A percentile compares a stretch with the other conserved stretches of the same genome.
phyloP scores from a whole-genome alignment of 2,113 vertebrate species.

The Corvus cornix region DNA sequence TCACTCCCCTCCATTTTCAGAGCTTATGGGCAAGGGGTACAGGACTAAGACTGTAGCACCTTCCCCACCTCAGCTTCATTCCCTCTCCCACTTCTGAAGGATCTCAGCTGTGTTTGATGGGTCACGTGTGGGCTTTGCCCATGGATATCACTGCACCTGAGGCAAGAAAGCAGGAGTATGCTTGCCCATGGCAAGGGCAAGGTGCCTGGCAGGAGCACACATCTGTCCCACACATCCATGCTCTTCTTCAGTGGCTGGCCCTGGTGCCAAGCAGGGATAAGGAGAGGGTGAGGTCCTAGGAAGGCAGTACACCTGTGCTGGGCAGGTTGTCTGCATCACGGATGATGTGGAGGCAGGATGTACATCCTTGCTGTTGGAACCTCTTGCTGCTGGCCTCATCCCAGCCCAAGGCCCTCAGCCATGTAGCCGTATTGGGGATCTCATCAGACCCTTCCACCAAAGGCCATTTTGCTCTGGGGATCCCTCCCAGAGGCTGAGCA shows the following conservation, averaged over 20 bases:
- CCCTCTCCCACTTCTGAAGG: not conserved
- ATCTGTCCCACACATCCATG: not conserved
- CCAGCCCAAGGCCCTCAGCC: not conserved
- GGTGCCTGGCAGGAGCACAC: not conserved
- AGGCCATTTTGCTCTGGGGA: not conserved
- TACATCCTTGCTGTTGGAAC: not conserved
- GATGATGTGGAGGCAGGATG: fast-evolving
- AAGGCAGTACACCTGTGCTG: not conserved
- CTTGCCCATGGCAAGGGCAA: not conserved
- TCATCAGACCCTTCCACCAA: not conserved
- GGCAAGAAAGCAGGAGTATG: not conserved
- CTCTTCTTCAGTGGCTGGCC: not conserved
- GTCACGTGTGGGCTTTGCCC: not conserved
- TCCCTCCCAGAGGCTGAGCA: not conserved
- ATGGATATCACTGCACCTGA: fast-evolving
- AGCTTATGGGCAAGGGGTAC: fast-evolving
- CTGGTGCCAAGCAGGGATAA: not conserved
- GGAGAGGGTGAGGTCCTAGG: not conserved
- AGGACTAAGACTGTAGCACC: not conserved
- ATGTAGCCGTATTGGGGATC: fast-evolving
- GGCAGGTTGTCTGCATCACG: not conserved
- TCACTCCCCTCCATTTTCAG: not conserved
- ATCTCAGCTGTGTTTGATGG: not conserved
- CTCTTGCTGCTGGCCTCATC: not conserved
- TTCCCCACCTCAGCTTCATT: not conserved